Percentiles rank a stretch among this genome's conserved stretches.
Evolutionary conservation across 2,888 invertebrate species (phyloP).

Genomic region (Halictus ligatus): DNA sequence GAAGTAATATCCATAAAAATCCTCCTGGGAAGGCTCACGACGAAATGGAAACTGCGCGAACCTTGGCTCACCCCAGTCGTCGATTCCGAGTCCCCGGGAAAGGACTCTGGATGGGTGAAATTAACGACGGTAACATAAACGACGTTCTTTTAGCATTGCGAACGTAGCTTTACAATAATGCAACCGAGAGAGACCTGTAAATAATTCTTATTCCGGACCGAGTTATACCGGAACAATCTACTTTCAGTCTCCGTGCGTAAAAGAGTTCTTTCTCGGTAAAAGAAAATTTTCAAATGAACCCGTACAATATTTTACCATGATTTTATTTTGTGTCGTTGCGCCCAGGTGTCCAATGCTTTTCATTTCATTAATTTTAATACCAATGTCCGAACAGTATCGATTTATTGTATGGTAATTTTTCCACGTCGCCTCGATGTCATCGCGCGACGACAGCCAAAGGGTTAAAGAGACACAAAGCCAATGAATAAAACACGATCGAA

Average conservation of each 20-base stretch:
- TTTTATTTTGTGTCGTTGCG: too few relatives aligned
- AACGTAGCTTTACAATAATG: too few relatives aligned
- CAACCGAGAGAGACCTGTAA: too few relatives aligned
- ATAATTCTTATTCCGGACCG: too few relatives aligned
- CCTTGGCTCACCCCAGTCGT: neutral
- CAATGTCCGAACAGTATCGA: neutral
- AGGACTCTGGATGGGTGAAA: too few relatives aligned
- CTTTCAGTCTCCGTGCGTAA: too few relatives aligned
- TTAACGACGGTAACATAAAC: too few relatives aligned
- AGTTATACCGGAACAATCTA: too few relatives aligned
- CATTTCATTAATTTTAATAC: neutral
- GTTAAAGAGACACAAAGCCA: neutral
- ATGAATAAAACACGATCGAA: neutral
- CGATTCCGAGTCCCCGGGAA: neutral
- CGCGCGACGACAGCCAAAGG: neutral
- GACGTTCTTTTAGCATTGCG: too few relatives aligned
- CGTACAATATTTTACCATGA: too few relatives aligned
- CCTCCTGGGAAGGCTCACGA: neutral
- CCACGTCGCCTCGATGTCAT: neutral
- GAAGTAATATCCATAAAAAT: neutral
- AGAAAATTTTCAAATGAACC: too few relatives aligned
- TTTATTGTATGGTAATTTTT: neutral
- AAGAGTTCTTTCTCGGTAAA: too few relatives aligned
- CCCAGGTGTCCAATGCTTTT: neutral
- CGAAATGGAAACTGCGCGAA: neutral